phyloP scores from a whole-genome alignment of 2,888 invertebrate genomes.

The Pandemis cinnamomeana region DNA sequence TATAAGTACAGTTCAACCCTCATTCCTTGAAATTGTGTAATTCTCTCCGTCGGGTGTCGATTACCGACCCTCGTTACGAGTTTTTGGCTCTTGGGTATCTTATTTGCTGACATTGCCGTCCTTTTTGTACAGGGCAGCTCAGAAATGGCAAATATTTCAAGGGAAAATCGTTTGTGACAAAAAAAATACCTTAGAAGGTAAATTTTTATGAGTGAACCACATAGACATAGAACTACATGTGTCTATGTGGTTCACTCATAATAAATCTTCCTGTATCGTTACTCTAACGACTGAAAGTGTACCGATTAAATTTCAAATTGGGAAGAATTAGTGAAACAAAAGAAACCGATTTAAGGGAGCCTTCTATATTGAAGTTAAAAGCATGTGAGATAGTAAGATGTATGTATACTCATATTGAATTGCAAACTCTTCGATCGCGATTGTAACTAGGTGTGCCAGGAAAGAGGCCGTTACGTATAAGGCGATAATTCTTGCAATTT shows the following conservation, averaged over 20 bases:
- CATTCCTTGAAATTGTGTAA: slow-evolving; percentile 7
- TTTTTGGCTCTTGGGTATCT: slow-evolving; percentile 3
- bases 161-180: neutral
- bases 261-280: neutral
- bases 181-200: too few relatives aligned
- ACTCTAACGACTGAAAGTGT: neutral
- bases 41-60: slow-evolving; percentile 1
- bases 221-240: too few relatives aligned
- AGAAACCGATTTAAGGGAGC: too few relatives aligned
- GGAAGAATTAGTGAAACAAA: neutral
- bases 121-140: neutral
- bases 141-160: neutral
- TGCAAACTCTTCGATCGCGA: neutral
- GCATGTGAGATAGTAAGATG: too few relatives aligned
- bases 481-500: slow-evolving; percentile 37
- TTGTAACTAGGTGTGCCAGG: slow-evolving; percentile 33
- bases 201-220: too few relatives aligned
- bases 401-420: neutral
- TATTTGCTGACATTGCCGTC: neutral
- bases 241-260: too few relatives aligned
- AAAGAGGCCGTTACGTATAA: slow-evolving; percentile 34
- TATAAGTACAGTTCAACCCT: slow-evolving; percentile 8
- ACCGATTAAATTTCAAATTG: neutral
- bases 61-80: slow-evolving; percentile 12
- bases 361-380: too few relatives aligned